A percentile compares a stretch with the other conserved stretches of the same genome.
Conservation (phyloP, 1,140 invertebrate species). For the Ostrea edulis region DNA sequence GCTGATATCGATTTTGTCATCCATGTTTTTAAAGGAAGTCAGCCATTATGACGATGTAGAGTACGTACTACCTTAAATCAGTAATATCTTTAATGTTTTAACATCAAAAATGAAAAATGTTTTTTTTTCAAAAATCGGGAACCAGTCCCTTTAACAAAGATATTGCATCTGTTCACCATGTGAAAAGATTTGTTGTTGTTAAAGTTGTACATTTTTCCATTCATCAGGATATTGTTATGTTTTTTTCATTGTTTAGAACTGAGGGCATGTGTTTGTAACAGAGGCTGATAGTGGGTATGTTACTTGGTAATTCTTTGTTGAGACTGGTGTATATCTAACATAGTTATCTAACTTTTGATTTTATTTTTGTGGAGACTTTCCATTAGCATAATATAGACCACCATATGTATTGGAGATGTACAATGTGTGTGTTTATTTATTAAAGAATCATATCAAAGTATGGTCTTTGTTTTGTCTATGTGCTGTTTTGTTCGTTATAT, state of each 20-base stretch:
- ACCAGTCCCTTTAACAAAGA: too few species aligned
- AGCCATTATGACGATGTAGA: too few species aligned
- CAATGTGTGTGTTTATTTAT: conserved; percentile 20
- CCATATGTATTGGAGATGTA: conserved; percentile 18
- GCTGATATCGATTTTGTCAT: too few species aligned
- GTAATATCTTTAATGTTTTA: too few species aligned
- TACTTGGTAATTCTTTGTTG: background rate
- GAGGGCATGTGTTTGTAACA: background rate
- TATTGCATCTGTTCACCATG: too few species aligned
- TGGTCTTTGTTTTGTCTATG: background rate
- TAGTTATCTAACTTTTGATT: background rate
- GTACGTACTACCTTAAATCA: too few species aligned
- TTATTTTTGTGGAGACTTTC: conserved; percentile 23
- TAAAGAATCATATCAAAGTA: background rate
- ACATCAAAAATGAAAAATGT: too few species aligned
- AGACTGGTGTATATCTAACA: background rate
- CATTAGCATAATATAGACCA: conserved; percentile 6
- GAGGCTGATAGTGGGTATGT: background rate
- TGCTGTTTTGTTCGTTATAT: too few species aligned
- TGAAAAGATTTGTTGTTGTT: too few species aligned
- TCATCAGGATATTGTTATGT: background rate
- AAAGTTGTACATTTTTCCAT: background rate
- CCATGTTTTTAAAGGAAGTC: too few species aligned
- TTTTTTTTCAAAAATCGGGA: too few species aligned
- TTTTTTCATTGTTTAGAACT: background rate